phyloP scores from a whole-genome alignment of 1,140 invertebrate species.

The Ylistrum balloti region DNA sequence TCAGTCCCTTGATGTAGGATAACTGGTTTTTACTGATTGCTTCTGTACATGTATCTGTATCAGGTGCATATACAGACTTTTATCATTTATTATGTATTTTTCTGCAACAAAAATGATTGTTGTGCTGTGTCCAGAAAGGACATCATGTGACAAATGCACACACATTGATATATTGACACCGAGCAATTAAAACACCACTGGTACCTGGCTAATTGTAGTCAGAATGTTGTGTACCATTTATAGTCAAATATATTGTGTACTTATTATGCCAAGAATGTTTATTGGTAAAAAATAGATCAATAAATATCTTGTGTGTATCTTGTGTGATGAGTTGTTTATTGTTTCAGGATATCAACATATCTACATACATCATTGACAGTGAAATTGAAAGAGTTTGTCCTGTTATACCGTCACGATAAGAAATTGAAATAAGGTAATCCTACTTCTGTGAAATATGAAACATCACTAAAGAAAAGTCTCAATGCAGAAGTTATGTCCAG shows the following conservation, averaged over 20 bases:
- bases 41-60: neutral
- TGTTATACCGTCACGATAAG: too few species aligned
- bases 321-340: too few species aligned
- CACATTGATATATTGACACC: neutral
- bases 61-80: neutral
- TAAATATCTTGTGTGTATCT: slow-evolving; percentile 24
- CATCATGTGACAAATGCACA: neutral
- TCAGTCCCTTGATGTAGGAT: slow-evolving; percentile 4
- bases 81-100: neutral
- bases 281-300: neutral
- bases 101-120: too few species aligned
- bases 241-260: neutral
- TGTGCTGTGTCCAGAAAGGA: neutral
- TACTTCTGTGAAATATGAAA: too few species aligned
- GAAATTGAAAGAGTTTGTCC: too few species aligned
- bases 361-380: too few species aligned
- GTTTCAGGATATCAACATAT: too few species aligned
- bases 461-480: too few species aligned
- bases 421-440: too few species aligned
- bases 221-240: neutral
- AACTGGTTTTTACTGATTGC: neutral
- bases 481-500: too few species aligned
- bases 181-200: neutral
- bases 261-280: neutral
- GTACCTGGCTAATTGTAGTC: neutral